A percentile compares a stretch with the other conserved stretches of the same genome.
phyloP scores from a whole-genome alignment of 2,113 vertebrate species.

The Tyrannus savana region DNA sequence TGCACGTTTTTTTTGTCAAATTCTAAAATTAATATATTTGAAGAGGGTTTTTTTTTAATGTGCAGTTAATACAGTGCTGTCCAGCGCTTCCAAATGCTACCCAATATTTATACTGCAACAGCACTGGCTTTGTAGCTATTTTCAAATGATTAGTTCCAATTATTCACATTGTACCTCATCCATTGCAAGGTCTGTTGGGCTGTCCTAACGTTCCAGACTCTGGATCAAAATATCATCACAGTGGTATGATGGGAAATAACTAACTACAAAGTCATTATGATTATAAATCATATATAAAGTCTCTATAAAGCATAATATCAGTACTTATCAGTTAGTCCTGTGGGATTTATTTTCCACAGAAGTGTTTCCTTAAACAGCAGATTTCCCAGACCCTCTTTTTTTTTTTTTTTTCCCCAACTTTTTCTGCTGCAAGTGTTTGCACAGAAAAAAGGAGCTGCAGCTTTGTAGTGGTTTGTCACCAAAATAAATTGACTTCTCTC shows the following conservation, averaged over 20 bases:
- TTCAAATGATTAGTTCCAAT: neutral
- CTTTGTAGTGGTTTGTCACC: neutral
- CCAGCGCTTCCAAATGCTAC: neutral
- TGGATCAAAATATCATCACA: neutral
- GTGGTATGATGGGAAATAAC: neutral
- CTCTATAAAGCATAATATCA: neutral
- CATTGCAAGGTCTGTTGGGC: neutral
- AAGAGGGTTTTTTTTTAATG: neutral
- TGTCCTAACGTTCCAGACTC: neutral
- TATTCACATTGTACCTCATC: neutral
- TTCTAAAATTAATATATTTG: neutral
- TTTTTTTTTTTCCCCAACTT: neutral
- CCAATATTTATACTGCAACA: neutral
- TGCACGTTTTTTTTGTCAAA: neutral
- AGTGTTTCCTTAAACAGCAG: neutral
- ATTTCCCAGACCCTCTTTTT: neutral
- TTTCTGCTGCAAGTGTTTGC: neutral
- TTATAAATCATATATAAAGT: neutral
- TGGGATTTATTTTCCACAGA: neutral
- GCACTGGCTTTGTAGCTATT: neutral
- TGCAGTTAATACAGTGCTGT: neutral
- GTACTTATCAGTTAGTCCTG: neutral
- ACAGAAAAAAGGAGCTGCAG: neutral
- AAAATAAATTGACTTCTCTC: neutral
- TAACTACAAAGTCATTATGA: neutral